Percentiles rank a stretch among this genome's conserved stretches.
Evolutionary conservation across 1,140 invertebrate species (phyloP).

Genomic region (Aphelenchoides avenae): DNA sequence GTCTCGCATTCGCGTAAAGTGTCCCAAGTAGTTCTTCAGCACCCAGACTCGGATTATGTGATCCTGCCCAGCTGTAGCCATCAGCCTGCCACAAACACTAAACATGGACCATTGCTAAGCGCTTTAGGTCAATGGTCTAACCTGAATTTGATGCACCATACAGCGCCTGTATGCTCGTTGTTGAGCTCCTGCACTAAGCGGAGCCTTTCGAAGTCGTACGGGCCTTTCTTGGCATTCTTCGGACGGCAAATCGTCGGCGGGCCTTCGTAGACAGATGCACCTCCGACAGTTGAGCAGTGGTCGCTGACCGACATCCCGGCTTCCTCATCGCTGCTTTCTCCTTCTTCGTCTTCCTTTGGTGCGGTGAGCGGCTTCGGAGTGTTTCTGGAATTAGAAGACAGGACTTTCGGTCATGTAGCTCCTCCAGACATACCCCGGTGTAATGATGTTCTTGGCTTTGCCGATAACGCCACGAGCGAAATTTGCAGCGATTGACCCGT

Average conservation of each 20-base stretch:
- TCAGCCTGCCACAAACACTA: constrained; percentile 75
- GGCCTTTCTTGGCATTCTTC: constrained; percentile 72
- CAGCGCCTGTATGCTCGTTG: constrained; percentile 79
- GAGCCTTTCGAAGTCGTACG: constrained; percentile 83
- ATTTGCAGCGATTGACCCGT: no score
- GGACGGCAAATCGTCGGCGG: constrained; percentile 47
- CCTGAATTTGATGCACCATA: constrained; percentile 99
- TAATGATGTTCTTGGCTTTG: no score
- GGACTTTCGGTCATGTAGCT: no score
- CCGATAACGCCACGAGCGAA: no score
- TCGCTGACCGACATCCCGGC: constrained; percentile 27
- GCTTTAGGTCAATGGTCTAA: constrained; percentile 48
- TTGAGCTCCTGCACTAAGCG: constrained; percentile 71
- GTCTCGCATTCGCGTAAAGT: constrained; percentile 21
- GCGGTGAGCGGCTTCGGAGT: constrained; percentile 9
- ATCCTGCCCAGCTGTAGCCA: constrained; percentile 94
- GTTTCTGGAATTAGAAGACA: constrained; percentile 6
- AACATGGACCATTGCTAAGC: constrained; percentile 82
- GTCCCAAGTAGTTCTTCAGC: constrained; percentile 11
- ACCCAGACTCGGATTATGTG: constrained; percentile 82
- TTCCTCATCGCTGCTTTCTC: constrained; percentile 10
- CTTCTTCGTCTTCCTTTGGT: constrained; percentile 17
- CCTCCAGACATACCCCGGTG: no score
- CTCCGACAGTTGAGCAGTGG: constrained; percentile 10
- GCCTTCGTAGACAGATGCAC: neutral